A percentile compares a stretch with the other conserved stretches of the same genome.
Evolutionary conservation across 2,797 vertebrate species (phyloP).

Genomic region (Esox masquinongy): DNA sequence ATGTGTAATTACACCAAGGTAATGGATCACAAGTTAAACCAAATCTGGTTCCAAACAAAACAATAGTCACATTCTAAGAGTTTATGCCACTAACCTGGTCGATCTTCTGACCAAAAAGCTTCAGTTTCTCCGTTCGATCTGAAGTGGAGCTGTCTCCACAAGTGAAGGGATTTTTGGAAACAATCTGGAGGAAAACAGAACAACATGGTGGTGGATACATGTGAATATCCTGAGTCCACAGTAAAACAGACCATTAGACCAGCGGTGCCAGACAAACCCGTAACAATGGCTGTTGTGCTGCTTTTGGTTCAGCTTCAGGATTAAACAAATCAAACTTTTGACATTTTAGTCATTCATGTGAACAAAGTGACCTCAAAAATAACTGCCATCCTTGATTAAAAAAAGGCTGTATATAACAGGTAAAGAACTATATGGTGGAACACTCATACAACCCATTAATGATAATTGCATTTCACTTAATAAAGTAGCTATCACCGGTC

Average conservation of each 20-base stretch:
- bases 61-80: neutral
- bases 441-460: too few relatives aligned
- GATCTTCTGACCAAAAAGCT: slow-evolving; percentile 81
- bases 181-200: slow-evolving; percentile 59
- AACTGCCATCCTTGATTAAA: too few relatives aligned
- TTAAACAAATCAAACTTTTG: neutral
- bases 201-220: neutral
- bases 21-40: neutral
- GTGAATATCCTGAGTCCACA: neutral
- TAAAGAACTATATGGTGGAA: too few relatives aligned
- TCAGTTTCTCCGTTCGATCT: slow-evolving; percentile 72
- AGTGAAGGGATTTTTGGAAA: slow-evolving; percentile 89
- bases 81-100: slow-evolving; percentile 70
- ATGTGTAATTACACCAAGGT: neutral
- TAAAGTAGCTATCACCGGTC: too few relatives aligned
- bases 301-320: neutral
- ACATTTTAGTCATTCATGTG: too few relatives aligned
- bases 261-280: neutral
- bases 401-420: too few relatives aligned
- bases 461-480: too few relatives aligned
- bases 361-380: too few relatives aligned
- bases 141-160: slow-evolving; percentile 83
- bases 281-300: neutral
- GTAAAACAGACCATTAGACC: neutral
- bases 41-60: neutral